Evolutionary conservation across 2,888 invertebrate genomes (phyloP), one percentile per base, ranked within the genome.

Genomic region (Notodonta dromedarius): DNA sequence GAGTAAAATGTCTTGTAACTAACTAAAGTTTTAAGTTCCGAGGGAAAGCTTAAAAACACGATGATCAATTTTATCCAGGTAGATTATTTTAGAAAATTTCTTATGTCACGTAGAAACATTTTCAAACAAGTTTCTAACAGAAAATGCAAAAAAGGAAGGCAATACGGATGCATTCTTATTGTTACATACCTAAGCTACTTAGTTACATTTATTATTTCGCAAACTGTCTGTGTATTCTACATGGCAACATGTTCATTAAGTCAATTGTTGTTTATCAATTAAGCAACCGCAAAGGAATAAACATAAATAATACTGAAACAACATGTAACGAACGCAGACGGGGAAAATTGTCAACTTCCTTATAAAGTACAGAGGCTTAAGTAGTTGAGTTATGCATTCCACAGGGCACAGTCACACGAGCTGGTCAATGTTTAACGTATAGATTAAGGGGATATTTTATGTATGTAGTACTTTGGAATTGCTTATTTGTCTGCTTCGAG

Each of bases 281-380:
- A 65, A 59, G 32, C 48, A 39, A 59, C 59, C 59, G 35, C 62
- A 67, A 56, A 40, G 59, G 35, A 53, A 59, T 61, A 61, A 62
- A 65, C 61, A 61, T 66, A 70, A 66, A 71, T 63, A 65, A 57
- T 66, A 63, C 63, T 39, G 52, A 69, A 66, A 70, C 64, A 65
- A 65, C 39, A 58, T 57, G 56, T 62, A 67, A 69, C 67, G 61
- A 61, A 65, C 60, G 65, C 60, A 51, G 65, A 67, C 58, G 60
- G 71, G 77, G 77, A 78, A 78, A 77, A 80, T 77, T 67, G 74
- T 67, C 61, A 32, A 66, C 70, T 77, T 80, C 77, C 75, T 75
- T 65, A 74, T 67, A 69, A 63, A 71, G 66, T 71, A 44, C 44
- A 53, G 13, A 54, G 51, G 61, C 53, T 67, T 60, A 70, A 71